Percentiles rank a stretch among this genome's conserved stretches.
Evolutionary conservation across 2,797 vertebrate species (phyloP).

Genomic region (Argya squamiceps): DNA sequence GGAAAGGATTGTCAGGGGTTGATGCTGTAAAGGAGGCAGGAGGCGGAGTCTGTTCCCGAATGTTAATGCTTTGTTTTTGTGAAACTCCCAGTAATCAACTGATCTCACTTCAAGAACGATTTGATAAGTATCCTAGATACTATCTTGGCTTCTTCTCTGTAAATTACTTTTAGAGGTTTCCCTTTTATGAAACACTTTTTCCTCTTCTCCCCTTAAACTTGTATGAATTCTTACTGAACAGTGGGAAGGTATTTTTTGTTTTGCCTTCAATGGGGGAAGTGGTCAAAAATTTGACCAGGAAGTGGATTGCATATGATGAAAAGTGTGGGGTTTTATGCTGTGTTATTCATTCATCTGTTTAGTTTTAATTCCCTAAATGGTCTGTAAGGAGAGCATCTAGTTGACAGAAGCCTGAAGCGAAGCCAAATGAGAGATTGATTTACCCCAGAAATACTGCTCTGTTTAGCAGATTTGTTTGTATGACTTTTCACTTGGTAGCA

Average conservation of each 20-base stretch:
- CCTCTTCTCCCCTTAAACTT: background rate
- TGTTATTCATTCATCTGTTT: background rate
- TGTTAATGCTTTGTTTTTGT: background rate
- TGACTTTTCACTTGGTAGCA: constrained; percentile 34
- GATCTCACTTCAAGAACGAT: background rate
- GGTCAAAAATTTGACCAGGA: background rate
- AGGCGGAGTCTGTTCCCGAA: background rate
- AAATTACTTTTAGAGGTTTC: background rate
- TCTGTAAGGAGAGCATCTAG: background rate
- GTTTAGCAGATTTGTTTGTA: constrained; percentile 1
- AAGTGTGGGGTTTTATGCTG: accelerated
- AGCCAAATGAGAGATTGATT: constrained; percentile 21
- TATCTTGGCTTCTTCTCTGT: background rate
- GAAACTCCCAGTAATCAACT: background rate
- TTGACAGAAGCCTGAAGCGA: constrained; percentile 8
- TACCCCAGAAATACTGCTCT: background rate
- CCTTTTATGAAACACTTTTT: background rate
- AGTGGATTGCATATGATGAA: background rate
- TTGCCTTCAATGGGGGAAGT: background rate
- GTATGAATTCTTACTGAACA: background rate
- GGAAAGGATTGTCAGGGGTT: background rate
- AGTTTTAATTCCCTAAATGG: background rate
- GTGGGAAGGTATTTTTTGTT: background rate
- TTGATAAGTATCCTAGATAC: background rate
- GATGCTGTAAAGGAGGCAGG: background rate